Conservation (phyloP, 2,888 invertebrate species). For the Leptinotarsa tumamoca region DNA sequence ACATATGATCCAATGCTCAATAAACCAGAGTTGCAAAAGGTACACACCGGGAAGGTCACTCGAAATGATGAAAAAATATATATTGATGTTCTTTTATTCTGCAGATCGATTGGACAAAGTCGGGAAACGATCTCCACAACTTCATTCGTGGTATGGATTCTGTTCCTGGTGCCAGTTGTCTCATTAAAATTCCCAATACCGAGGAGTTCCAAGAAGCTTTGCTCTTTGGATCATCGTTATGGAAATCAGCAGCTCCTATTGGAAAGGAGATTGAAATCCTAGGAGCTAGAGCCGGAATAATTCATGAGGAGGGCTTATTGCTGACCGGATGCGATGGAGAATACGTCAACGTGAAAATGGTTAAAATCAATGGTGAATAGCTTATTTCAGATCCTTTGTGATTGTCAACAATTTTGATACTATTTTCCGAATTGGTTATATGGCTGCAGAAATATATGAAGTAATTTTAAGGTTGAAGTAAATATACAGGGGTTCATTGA, state of each 20-base stretch:
- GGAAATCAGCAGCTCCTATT: slow-evolving; percentile 70
- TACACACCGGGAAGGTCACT: slow-evolving; percentile 55
- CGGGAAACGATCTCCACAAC: slow-evolving; percentile 85
- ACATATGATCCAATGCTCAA: slow-evolving; percentile 93
- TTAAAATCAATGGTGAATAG: slow-evolving; percentile 60
- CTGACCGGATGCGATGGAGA: slow-evolving; percentile 85
- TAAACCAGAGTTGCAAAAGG: slow-evolving; percentile 85
- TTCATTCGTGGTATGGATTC: slow-evolving; percentile 95
- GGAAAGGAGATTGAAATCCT: slow-evolving; percentile 74
- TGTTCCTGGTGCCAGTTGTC: slow-evolving; percentile 88
- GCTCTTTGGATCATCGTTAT: slow-evolving; percentile 85
- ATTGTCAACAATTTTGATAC: not conserved
- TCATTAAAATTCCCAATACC: slow-evolving; percentile 58
- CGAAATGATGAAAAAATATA: not conserved
- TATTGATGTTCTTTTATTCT: slow-evolving; percentile 36
- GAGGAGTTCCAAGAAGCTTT: slow-evolving; percentile 75
- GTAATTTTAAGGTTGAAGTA: no score
- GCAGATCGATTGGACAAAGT: slow-evolving; percentile 79
- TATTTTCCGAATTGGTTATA: not conserved
- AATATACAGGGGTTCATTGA: no score
- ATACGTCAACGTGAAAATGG: slow-evolving; percentile 70
- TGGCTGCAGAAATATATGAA: not conserved
- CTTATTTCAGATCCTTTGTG: not conserved
- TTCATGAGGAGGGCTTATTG: slow-evolving; percentile 84
- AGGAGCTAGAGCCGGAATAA: slow-evolving; percentile 74